Base-by-base conservation (phyloP, 2,113 vertebrate genomes). In the Rhinoptilus africanus region DNA sequence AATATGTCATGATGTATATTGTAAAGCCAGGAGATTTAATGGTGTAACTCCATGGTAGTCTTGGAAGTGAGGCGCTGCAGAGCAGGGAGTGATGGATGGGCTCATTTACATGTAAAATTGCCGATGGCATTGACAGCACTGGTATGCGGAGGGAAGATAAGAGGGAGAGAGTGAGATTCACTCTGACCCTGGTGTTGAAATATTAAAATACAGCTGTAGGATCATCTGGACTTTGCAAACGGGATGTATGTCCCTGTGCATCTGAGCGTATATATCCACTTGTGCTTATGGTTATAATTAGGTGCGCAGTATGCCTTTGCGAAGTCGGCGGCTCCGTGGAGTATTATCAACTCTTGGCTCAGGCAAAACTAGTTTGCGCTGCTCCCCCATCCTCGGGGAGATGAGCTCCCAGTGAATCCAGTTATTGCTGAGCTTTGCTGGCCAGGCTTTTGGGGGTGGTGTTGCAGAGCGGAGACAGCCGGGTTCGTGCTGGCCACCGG, bases 91-190 rank as follows among this genome's bases (percentile, higher is more conserved):
- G 98, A 98, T 98, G 98, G 97, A 98, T 98, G 97, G 97, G 96
- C 97, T 98, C 97, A 98, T 98, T 98, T 98, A 97, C 98, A 98
- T 98, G 98, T 97, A 97, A 98, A 98, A 98, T 98, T 98, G 98
- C 98, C 97, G 92, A 96, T 98, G 98, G 98, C 98, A 97, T 97
- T 98, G 98, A 98, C 98, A 98, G 98, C 83, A 4, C 96, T 97
- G 97, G 96, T 97, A 97, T 98, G 98, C 57, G 13, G 93, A 84
- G 92, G 92, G 92, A 93, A 98, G 98, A 98, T 98, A 98, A 98
- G 98, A 97, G 82, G 9, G 82, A 96, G 93, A 88, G 50, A 96
- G 97, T 45, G 96, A 97, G 98, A 97, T 96, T 97, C 92, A 43
- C 97, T 96, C 97, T 97, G 97, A 97, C 97, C 97, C 96, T 98